Conservation (phyloP, 37 sponge, comb jelly and placozoan species). For the Spongilla lacustris region DNA sequence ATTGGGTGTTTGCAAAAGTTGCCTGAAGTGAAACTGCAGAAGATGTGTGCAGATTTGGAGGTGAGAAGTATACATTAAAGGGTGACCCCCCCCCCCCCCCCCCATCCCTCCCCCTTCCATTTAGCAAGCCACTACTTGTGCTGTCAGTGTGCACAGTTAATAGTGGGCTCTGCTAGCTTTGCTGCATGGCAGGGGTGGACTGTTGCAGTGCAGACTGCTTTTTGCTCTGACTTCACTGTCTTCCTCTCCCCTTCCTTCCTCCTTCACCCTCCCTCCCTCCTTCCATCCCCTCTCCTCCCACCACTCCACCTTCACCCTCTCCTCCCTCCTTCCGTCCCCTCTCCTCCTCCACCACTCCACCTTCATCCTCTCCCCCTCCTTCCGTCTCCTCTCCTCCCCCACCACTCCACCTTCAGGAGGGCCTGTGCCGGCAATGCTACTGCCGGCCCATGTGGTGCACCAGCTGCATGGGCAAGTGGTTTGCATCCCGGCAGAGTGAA, state of each 20-base stretch:
- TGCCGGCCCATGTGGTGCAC: constrained; percentile 97
- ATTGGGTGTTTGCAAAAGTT: constrained; percentile 84
- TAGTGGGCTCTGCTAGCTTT: no score
- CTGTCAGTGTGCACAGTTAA: neutral
- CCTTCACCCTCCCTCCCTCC: neutral
- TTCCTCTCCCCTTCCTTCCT: neutral
- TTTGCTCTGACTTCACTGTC: neutral
- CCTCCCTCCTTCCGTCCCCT: neutral
- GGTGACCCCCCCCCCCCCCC: no score
- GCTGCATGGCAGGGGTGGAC: no score
- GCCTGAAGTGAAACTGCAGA: constrained; percentile 85
- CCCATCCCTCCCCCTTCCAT: no score
- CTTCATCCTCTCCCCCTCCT: neutral
- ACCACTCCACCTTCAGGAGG: constrained; percentile 21
- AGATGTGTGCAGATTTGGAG: constrained; percentile 71
- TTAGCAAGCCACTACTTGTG: neutral
- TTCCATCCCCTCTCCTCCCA: neutral
- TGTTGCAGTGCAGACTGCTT: no score
- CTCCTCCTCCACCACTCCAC: neutral
- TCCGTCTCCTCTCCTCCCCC: neutral
- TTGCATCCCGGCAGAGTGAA: constrained; percentile 93
- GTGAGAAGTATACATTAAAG: constrained; percentile 13
- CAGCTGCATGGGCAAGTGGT: constrained; percentile 96
- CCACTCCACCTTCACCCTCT: neutral
- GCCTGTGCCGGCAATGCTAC: constrained; percentile 80